Base-by-base conservation (phyloP, 1,140 invertebrate species). In the Helicorthomorpha holstii region DNA sequence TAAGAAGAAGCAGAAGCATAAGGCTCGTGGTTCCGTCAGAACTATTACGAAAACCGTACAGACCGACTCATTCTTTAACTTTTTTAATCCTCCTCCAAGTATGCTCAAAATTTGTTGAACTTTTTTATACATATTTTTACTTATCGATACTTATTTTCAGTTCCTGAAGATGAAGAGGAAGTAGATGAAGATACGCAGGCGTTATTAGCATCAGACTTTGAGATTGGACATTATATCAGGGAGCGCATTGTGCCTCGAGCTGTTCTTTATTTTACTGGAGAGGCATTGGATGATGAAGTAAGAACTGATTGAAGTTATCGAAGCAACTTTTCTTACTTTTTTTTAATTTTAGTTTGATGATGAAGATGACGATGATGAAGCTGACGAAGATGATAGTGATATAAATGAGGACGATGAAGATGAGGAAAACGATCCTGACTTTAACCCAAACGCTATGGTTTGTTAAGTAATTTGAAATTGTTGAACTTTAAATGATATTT, bases 1-100 rank as follows among this genome's bases (percentile, higher is more conserved):
- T 27, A 93, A 93, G 66, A 98, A 98, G 75, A 96, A 93, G 68
- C 93, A 98, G 69, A 98, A 97, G 67, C 93, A 98, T 68, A 97
- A 96, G 75, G 83, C 86, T 1, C 77, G 84, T 55, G 92, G 90
- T 52, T 82, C 85, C 4, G 83, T 89, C 54, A 79, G 93, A 62
- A 94, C 87, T 26, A 80, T 98, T 48, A 91, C 85, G 12, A 97
- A 97, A 75, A 87, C 84, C 53, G 85, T 96, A 50, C 83, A 70
- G 49, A 67, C 66, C 54, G 75, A 76, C 56, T 98, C 93, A 0
- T 99, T 99, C 73, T 99, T 99, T 73, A 97, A 98, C 69, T 99
- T 98, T 76, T 99, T 99, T 72, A 80, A 75, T 57, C 91, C 93
- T 38, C 91, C 92, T 51, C 66, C 69, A 64, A 71, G 79, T 80